Evolutionary conservation across 2,113 vertebrate genomes (phyloP), one percentile per base, ranked within the genome.

Genomic region (Formicarius rufipectus): DNA sequence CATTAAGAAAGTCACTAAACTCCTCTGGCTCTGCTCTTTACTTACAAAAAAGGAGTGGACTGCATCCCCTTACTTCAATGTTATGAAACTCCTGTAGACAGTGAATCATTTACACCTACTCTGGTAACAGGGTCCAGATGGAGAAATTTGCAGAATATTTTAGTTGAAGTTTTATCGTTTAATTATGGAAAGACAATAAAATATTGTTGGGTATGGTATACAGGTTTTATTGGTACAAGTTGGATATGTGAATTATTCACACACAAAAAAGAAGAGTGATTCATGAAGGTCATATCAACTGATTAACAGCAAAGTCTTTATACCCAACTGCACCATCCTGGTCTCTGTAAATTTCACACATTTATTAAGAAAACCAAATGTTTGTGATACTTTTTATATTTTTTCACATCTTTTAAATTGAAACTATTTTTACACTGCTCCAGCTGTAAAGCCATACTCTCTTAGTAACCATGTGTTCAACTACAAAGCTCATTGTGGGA

Each of bases 381-480:
- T 44, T 49, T 91, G 35, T 69, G 53, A 64, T 91, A 63, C 63
- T 91, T 95, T 55, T 79, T 56, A 82, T 56, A 68, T 52, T 78
- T 95, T 81, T 96, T 80, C 84, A 88, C 78, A 81, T 95, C 35
- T 87, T 95, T 97, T 96, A 82, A 94, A 95, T 93, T 91, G 72
- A 74, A 91, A 75, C 91, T 97, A 96, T 97, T 97, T 97, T 94
- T 96, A 60, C 47, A 85, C 71, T 78, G 47, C 83, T 97, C 84
- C 93, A 96, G 95, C 90, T 95, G 94, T 91, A 96, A 91, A 91
- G 72, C 68, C 89, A 96, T 88, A 93, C 53, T 94, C 49, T 82
- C 84, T 95, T 84, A 90, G 74, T 84, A 95, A 95, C 87, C 71
- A 75, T 53, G 64, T 92, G 60, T 79, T 80, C 83, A 80, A 95